Evolutionary conservation across 2,797 vertebrate species (phyloP).

Genomic region (Moxostoma hubbsi): DNA sequence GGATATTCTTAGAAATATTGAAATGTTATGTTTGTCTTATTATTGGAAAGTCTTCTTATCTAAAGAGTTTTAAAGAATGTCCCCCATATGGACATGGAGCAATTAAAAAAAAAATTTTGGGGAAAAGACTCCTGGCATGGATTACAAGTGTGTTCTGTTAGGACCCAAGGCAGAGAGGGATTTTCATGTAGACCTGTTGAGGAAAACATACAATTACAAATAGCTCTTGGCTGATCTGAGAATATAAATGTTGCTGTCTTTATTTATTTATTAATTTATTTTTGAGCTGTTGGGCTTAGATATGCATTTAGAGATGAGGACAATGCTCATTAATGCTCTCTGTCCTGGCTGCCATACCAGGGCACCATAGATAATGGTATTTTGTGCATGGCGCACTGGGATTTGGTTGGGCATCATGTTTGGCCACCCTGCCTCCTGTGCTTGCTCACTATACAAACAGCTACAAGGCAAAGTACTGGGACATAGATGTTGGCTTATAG

Average conservation of each 20-base stretch:
- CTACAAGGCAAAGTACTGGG: conserved; percentile 26
- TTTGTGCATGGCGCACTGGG: conserved; percentile 47
- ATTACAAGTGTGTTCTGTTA: conserved; percentile 8
- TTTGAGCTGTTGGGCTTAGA: conserved; percentile 27
- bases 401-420: conserved; percentile 33
- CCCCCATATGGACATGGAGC: background rate
- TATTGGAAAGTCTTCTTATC: background rate
- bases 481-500: conserved; percentile 50
- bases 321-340: background rate
- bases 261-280: background rate
- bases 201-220: background rate
- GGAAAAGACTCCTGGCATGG: conserved; percentile 15
- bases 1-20: background rate
- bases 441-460: conserved; percentile 27
- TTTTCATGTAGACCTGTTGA: background rate
- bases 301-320: background rate
- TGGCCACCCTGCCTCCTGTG: conserved; percentile 29
- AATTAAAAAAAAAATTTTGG: background rate
- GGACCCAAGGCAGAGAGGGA: background rate
- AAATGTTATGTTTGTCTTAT: background rate
- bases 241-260: conserved; percentile 28
- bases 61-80: background rate
- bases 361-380: conserved; percentile 1
- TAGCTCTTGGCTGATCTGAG: conserved; percentile 10
- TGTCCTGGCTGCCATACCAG: background rate